Evolutionary conservation across 53 echinoderm and acorn worm genomes (phyloP).

Genomic region (Crossaster papposus): DNA sequence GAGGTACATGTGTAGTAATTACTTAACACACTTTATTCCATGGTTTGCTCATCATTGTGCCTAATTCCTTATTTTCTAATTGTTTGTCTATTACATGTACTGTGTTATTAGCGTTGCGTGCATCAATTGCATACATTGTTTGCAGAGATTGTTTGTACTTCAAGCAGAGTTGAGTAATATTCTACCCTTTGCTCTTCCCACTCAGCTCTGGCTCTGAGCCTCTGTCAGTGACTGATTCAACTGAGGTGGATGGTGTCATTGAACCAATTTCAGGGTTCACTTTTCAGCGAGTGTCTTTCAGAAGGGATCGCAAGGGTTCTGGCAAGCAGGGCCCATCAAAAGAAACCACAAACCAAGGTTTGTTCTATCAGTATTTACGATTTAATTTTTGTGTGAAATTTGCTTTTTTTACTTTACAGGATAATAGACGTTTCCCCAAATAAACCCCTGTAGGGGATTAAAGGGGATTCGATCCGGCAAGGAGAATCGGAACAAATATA

Average conservation of each 20-base stretch:
- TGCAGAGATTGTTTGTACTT: too few species aligned
- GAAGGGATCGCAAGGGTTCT: slow-evolving; percentile 32
- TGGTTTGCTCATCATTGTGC: too few species aligned
- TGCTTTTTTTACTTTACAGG: background rate
- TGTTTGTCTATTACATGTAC: too few species aligned
- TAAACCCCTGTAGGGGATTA: too few species aligned
- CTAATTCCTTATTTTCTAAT: too few species aligned
- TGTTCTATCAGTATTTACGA: slow-evolving; percentile 1
- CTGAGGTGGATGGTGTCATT: slow-evolving; percentile 42
- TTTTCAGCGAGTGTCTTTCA: slow-evolving; percentile 54
- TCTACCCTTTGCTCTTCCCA: background rate
- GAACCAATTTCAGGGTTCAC: slow-evolving; percentile 56
- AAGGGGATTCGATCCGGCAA: too few species aligned
- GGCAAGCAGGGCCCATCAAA: slow-evolving; percentile 6
- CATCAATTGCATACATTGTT: too few species aligned
- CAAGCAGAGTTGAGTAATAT: background rate
- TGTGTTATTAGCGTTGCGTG: too few species aligned
- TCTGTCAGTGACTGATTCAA: slow-evolving; percentile 32
- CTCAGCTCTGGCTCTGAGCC: slow-evolving; percentile 41
- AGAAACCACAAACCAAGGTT: slow-evolving; percentile 39
- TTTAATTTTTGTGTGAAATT: background rate
- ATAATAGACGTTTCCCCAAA: too few species aligned
- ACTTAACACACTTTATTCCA: too few species aligned
- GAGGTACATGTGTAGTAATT: too few species aligned
- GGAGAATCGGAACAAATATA: too few species aligned